A percentile compares a stretch with the other conserved stretches of the same genome.
These are phyloP conservation scores for Mythimna lalbum DNA, from an alignment of 2,888 invertebrate genomes.

Conservation along the genomic window DNA sequence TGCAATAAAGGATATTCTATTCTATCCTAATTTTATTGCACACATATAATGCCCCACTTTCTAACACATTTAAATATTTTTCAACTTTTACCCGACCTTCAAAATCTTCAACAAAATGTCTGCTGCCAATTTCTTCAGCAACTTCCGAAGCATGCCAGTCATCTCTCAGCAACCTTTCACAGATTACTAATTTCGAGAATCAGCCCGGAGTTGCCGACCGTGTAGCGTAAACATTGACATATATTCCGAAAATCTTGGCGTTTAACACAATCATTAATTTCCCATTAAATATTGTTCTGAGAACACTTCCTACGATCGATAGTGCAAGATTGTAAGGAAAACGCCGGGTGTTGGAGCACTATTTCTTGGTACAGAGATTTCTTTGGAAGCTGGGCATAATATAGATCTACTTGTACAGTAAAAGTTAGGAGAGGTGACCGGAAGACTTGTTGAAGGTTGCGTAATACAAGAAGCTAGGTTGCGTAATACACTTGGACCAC, in stretches of 20 bases:
- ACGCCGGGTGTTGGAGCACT: slow-evolving; percentile 21
- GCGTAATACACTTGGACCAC: no score
- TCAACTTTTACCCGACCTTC: not conserved
- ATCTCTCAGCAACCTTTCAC: slow-evolving; percentile 30
- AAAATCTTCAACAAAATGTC: slow-evolving; percentile 3
- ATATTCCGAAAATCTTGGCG: slow-evolving; percentile 37
- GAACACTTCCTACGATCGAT: slow-evolving; percentile 48
- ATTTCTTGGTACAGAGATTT: slow-evolving; percentile 36
- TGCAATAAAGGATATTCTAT: no score
- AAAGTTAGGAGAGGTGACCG: no score
- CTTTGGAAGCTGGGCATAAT: no score
- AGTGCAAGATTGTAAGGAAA: slow-evolving; percentile 43
- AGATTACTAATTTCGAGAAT: slow-evolving; percentile 29
- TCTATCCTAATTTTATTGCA: no score
- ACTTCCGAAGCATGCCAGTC: slow-evolving; percentile 18
- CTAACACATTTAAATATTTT: not conserved
- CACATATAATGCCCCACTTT: not conserved
- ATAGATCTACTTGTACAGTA: no score
- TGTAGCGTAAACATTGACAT: slow-evolving; percentile 54
- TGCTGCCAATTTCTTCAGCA: not conserved
- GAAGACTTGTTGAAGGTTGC: no score
- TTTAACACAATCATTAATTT: slow-evolving; percentile 42
- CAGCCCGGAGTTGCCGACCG: slow-evolving; percentile 10
- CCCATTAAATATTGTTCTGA: slow-evolving; percentile 49
- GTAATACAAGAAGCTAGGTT: no score